Evolutionary conservation across 2,797 vertebrate species (phyloP), one percentile per base, ranked within the genome.

Genomic region (Microhierax caerulescens): DNA sequence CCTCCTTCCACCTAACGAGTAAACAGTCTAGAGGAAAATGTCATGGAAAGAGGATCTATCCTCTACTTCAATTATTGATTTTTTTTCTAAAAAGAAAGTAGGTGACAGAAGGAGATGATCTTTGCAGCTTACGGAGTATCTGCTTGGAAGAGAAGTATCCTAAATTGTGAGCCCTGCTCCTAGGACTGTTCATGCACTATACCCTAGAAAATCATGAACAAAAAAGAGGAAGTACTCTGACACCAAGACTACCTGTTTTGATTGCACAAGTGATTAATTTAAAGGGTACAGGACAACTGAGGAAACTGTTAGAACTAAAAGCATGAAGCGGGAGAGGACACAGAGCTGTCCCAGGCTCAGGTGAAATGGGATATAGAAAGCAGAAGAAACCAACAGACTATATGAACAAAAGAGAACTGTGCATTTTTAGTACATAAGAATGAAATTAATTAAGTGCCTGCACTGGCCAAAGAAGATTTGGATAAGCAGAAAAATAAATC

Each of bases 361-460:
- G 97, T 97, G 20, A 97, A 96, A 86, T 98, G 98, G 95, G 97
- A 94, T 94, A 94, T 61, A 94, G 98, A 99, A 87, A 98, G 87
- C 98, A 98, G 98, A 98, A 96, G 98, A 99, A 97, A 97, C 98
- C 53, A 95, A 98, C 43, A 92, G 91, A 80, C 56, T 98, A 64
- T 97, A 97, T 89, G 95, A 75, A 59, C 96, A 97, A 95, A 95
- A 95, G 93, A 97, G 45, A 96, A 97, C 85, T 94, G 97, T 69
- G 76, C 85, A 78, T 98, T 98, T 96, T 97, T 98, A 85, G 97
- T 98, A 56, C 97, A 97, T 95, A 92, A 90, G 61, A 95, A 88
- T 10, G 24, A 97, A 96, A 96, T 94, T 96, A 96, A 95, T 94
- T 97, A 98, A 93, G 92, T 96, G 57, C 41, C 98, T 84, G 88